Evolutionary conservation across 2,888 invertebrate genomes (phyloP).

Genomic region (Chorisops tibialis): DNA sequence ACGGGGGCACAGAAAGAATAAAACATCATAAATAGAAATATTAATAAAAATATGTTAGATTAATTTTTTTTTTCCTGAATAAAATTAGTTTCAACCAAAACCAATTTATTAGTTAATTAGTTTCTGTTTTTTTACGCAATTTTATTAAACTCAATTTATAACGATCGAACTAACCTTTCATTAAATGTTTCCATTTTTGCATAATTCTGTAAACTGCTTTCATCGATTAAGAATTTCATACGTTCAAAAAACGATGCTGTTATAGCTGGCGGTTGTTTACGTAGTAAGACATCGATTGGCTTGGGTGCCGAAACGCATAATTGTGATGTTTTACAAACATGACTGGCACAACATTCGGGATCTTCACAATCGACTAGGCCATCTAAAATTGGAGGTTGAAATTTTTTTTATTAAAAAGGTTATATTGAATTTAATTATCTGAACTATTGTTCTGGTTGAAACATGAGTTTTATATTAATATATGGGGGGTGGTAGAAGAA

Average conservation of each 20-base stretch:
- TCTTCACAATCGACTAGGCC: constrained; percentile 97
- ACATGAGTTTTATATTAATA: too few relatives aligned
- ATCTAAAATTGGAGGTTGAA: constrained; percentile 60
- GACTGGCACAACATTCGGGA: constrained; percentile 91
- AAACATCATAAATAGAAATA: constrained; percentile 34
- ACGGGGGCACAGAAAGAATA: constrained; percentile 49
- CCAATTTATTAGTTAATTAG: constrained; percentile 28
- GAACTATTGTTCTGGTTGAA: too few relatives aligned
- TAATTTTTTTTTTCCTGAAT: too few relatives aligned
- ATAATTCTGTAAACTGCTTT: constrained; percentile 96
- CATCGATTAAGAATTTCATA: constrained; percentile 97
- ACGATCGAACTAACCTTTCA: constrained; percentile 76
- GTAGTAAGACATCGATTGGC: constrained; percentile 89
- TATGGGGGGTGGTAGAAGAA: too few relatives aligned
- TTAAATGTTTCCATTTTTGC: constrained; percentile 94
- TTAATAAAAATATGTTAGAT: constrained; percentile 6
- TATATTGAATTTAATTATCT: too few relatives aligned
- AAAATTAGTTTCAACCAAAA: neutral
- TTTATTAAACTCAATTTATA: neutral
- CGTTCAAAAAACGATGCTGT: constrained; percentile 98
- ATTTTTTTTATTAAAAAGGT: too few relatives aligned
- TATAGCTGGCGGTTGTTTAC: constrained; percentile 94
- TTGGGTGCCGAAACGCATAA: constrained; percentile 93
- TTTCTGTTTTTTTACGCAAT: neutral
- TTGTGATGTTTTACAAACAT: constrained; percentile 78